Evolutionary conservation across 64 coral and sea anemone species (phyloP), one percentile per base, ranked within the genome.

Genomic region (Actinia tenebrosa): DNA sequence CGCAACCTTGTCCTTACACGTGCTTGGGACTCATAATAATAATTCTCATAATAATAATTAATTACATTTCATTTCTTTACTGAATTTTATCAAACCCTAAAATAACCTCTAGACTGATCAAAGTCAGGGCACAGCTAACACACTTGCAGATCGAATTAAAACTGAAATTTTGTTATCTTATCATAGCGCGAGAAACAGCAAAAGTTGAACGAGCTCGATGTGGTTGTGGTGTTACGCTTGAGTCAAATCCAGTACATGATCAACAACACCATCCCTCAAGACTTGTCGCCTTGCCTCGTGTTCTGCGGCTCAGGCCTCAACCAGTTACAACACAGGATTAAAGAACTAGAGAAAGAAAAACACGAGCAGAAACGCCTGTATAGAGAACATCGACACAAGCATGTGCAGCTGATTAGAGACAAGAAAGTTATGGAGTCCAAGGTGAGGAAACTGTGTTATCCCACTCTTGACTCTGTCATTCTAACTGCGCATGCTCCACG

Each of bases 161-260:
- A 66, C 0, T 66, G 2, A 8, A 71, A 26, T 81, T 47, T 45
- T 16, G 9, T 52, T 44, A 86, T 54, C 2, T 87, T 61, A 71
- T 3, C 10, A 81, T 77, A 98, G 96, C 96, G 96, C 56, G 92
- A 98, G 61, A 98, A 98, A 55, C 96, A 98, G 53, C 96, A 98
- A 54, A 98, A 98, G 81, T 52, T 98, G n/a, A 98, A 98, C 92
- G 96, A 98, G 84, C 63, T 98, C 78, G 96, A 98, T 53, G 96
- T 98, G 45, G 96, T 98, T 43, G 96, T 98, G 46, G 90, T 94
- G 69, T 25, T 94, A 20, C 87, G 90, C 66, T 80, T 98, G 22
- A 93, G 90, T 82, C 96, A 98, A 63, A 92, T 98, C 46, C 96
- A 98, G 37, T 88, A 98, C 85, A 92, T 94, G 87, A 27, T 98